Evolutionary conservation across 2,888 invertebrate genomes (phyloP), one percentile per base, ranked within the genome.

Genomic region (Therioaphis trifolii): DNA sequence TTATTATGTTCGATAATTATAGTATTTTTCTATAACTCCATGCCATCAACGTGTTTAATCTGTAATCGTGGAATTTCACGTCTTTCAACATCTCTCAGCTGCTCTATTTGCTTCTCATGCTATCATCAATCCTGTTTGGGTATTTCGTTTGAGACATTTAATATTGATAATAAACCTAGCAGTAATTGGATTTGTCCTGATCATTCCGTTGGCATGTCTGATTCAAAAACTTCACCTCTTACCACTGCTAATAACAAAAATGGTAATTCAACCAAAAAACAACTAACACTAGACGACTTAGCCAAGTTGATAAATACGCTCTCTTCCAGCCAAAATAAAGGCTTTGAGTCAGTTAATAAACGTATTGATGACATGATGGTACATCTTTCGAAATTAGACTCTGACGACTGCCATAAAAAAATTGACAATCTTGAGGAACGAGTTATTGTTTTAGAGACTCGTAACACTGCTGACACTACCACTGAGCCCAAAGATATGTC

Each of bases 401-500:
- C 40, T 40, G 68, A n/a, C 21, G 68, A 68, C 40, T 68, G 68
- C 40, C 40, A 68, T n/a, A 61, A 40, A n/a, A 68, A 68, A 68
- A 9, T 21, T 4, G 18, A 68, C 40, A 9, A 11, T 68, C 68
- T 40, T 40, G 40, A 68, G 40, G 40, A 40, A 5, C 35, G 68
- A 21, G 68, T 68, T 68, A 68, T 40, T 40, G 68, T n/a, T n/a
- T 68, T 68, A 21, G 68, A 68, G 21, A 40, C 68, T 46, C 46
- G n/a, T n/a, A n/a, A n/a, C n/a, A n/a, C n/a, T n/a, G n/a, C n/a
- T n/a, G n/a, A n/a, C n/a, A n/a, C n/a, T n/a, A n/a, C n/a, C n/a
- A n/a, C n/a, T n/a, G n/a, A n/a, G n/a, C n/a, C 68, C 68, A 40
- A 68, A 40, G 40, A 68, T 40, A 5, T 40, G 40, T n/a, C n/a